Evolutionary conservation across 2,113 vertebrate species (phyloP), one percentile per base, ranked within the genome.

Genomic region (Cochlearius cochlearius): DNA sequence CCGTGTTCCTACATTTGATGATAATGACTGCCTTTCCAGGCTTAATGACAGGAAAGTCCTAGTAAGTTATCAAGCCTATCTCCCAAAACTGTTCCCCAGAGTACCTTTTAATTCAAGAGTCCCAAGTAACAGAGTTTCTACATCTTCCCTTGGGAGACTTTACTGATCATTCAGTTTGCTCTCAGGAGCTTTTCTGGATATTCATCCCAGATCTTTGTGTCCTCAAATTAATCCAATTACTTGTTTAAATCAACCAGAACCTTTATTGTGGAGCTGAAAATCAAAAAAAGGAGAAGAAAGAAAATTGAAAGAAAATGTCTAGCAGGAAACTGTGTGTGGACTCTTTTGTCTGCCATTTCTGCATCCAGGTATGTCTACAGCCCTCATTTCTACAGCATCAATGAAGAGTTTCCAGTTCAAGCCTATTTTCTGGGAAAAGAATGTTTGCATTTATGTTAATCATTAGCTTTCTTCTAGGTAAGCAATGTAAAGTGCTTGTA

Each of bases 11-110:
- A 3, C 15, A 85, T 77, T 45, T 68, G n/a, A 32, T 92, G 77
- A 50, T 94, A 95, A 96, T 87, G 83, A 75, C 66, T 90, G 36
- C 15, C 29, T 94, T 87, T 82, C 29, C 73, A 94, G 53, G 50
- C 36, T 79, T 94, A 89, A 92, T 87, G 73, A 68, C n/a, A 38
- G 62, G 9, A 72, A 93, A 89, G 83, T 64, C 69, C 36, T 60
- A 79, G 13, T n/a, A 86, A 88, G 52, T 90, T 90, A 95, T 88
- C 88, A 90, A 86, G 32, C 41, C 64, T 68, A 62, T 92, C 53
- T 94, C 91, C 45, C 20, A 34, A 71, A 68, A 90, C 34, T 90
- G n/a, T 36, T 95, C 96, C 82, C 94, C 9, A 36, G 78, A 58
- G 94, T 20, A 66, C 7, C 11, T 75, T 85, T 81, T 83, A 86